Evolutionary conservation across 2,888 invertebrate genomes (phyloP), one percentile per base, ranked within the genome.

Genomic region (Patella depressa): DNA sequence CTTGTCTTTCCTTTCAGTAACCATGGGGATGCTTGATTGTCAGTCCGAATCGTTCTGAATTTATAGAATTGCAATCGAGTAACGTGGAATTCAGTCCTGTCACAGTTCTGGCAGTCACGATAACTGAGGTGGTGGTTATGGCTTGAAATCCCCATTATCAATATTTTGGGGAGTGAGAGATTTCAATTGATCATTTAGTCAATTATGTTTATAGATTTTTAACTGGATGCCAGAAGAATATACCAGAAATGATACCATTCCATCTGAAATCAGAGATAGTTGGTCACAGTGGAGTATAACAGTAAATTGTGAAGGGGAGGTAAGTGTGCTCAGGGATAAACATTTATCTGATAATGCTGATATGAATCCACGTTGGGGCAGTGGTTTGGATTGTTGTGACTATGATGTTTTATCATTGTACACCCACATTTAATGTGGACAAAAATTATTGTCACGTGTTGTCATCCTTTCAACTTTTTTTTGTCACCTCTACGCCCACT

Each of bases 241-340:
- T 73, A 70, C 75, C 11, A 75, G 75, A 55, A 72, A 76, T 53
- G 78, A 74, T 4, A 78, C 81, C 12, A 74, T 80, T 2, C 81
- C 82, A 29, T 70, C 45, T 11, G 74, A 71, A n/a, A 75, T 82
- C 19, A 55, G 29, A n/a, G 79, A 76, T 9, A 9, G 24, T 1
- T 82, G 82, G 81, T 55, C n/a, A 2, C 73, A 70, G 14, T 78
- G 74, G 74, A 78, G 59, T 53, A 76, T 83, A 14, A 73, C 76
- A 19, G 79, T 83, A 2, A 75, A 54, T 15, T 83, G 83, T 76
- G 76, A 77, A 19, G 83, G 83, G 34, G 82, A 83, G 74, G 83
- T 83, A 74, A 75, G 83, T 69, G 54, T 45, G 15, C n/a, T 29
- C 54, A 34, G 15, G 7, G 9, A n/a, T 55, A 5, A n/a, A 7